These are phyloP conservation scores for Gambusia yucatana DNA, from an alignment of 2,797 vertebrate genomes.

Conservation along the genomic window DNA sequence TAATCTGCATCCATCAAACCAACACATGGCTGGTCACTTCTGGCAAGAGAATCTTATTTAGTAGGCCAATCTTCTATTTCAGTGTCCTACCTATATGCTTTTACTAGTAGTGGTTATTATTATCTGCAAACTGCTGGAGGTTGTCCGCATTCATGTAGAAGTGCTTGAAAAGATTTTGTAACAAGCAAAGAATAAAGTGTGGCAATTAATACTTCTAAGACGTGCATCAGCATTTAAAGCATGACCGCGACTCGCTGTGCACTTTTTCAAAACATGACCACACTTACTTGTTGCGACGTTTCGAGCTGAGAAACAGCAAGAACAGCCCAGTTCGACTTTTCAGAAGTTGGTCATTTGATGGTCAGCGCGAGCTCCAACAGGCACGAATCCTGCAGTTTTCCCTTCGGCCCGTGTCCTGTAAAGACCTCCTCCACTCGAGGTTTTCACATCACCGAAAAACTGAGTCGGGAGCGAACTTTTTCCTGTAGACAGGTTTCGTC, in stretches of 20 bases:
- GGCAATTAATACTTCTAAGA: constrained; percentile 4
- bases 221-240: constrained; percentile 1
- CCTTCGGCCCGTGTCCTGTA: constrained; percentile 30
- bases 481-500: background rate
- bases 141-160: too few species aligned
- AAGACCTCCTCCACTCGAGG: constrained; percentile 7
- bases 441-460: constrained; percentile 29
- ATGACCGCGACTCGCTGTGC: background rate
- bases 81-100: background rate
- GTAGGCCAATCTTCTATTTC: background rate
- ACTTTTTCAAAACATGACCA: background rate
- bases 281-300: constrained; percentile 52
- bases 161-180: background rate
- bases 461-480: background rate
- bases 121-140: background rate
- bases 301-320: constrained; percentile 37
- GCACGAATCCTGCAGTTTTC: constrained; percentile 43
- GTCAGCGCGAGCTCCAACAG: constrained; percentile 39
- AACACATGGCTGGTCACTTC: constrained; percentile 12
- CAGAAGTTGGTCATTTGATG: constrained; percentile 68
- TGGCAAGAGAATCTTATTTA: background rate
- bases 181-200: background rate
- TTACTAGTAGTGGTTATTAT: background rate
- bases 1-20: constrained; percentile 11
- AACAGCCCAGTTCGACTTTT: constrained; percentile 50